Evolutionary conservation across 2,113 vertebrate genomes (phyloP).

Genomic region (Rhizomys pruinosus): DNA sequence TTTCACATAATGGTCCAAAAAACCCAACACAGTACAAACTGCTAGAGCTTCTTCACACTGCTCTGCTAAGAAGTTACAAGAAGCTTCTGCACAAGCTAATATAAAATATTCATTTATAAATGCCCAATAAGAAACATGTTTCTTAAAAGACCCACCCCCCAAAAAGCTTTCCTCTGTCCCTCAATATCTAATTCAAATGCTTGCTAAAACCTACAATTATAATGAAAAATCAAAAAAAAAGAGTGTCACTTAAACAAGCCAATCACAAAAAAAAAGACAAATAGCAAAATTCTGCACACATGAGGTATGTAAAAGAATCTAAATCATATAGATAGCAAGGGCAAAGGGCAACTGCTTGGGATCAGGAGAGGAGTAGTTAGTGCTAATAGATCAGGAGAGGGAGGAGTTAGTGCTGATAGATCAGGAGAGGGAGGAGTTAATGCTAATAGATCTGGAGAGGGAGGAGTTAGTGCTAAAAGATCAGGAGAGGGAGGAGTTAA

Average conservation of each 20-base stretch:
- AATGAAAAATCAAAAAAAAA: neutral
- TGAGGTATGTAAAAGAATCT: neutral
- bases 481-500: too few species aligned
- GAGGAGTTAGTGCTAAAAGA: too few species aligned
- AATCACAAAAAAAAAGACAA: neutral
- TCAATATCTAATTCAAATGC: slow-evolving; percentile 29
- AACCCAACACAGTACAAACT: neutral
- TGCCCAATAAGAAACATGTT: neutral
- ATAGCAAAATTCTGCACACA: neutral
- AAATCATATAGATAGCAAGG: neutral
- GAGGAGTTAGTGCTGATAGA: too few species aligned
- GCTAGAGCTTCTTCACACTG: neutral
- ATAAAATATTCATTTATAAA: neutral
- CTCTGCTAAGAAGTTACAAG: neutral
- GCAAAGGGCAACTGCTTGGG: neutral
- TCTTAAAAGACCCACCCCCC: neutral
- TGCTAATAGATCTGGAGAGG: too few species aligned
- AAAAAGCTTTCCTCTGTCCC: neutral
- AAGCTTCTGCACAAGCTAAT: neutral
- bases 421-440: too few species aligned
- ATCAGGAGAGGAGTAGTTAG: too few species aligned
- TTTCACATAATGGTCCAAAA: neutral
- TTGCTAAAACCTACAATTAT: neutral
- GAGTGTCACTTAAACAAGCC: neutral
- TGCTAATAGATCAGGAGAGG: too few species aligned